Conservation (phyloP, 2,888 invertebrate species). For the Himalopsyche kuldschensis region DNA sequence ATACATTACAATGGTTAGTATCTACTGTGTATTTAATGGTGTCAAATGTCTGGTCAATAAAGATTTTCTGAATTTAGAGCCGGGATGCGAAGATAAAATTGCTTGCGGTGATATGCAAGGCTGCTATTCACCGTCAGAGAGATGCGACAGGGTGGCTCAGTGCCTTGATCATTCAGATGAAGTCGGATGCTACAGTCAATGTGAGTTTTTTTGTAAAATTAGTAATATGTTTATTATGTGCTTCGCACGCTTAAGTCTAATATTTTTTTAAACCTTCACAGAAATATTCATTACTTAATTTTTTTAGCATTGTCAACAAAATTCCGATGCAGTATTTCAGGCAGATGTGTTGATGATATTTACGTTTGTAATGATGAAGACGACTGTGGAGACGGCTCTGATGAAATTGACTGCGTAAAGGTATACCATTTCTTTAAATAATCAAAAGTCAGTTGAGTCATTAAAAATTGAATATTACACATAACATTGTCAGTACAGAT, state of each 20-base stretch:
- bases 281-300: not conserved
- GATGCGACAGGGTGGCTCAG: constrained; percentile 31
- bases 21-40: no score
- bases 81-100: constrained; percentile 34
- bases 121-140: constrained; percentile 28
- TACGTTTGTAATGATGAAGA: constrained; percentile 34
- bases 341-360: constrained; percentile 28
- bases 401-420: constrained; percentile 33
- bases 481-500: no score
- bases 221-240: not conserved
- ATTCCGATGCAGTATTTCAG: constrained; percentile 24
- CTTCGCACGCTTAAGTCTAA: no score
- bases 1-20: no score
- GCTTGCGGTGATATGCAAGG: constrained; percentile 32
- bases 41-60: no score
- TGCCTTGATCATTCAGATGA: constrained; percentile 36
- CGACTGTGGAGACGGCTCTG: constrained; percentile 36
- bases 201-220: not conserved
- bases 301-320: constrained; percentile 26
- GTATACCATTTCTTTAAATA: constrained; percentile 4
- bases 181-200: constrained; percentile 22
- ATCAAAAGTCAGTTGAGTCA: no score
- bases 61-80: constrained; percentile 7
- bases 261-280: not conserved
- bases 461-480: no score